A percentile compares a stretch with the other conserved stretches of the same genome.
Evolutionary conservation across 2,888 invertebrate species (phyloP).

Genomic region (Stegana nigrithorax): DNA sequence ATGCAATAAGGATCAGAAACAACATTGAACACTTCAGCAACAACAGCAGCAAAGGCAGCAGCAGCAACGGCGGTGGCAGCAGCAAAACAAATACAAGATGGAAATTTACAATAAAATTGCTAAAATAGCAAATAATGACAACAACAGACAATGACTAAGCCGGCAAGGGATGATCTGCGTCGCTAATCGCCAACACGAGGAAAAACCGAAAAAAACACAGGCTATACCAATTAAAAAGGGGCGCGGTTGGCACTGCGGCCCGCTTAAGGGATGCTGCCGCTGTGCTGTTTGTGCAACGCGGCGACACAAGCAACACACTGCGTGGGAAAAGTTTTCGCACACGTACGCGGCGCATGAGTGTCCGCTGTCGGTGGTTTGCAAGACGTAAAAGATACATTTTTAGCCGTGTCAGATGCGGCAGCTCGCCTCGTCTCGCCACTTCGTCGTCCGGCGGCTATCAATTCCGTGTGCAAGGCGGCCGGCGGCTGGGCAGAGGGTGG

Average conservation of each 20-base stretch:
- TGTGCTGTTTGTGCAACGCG: constrained; percentile 46
- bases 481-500: not conserved
- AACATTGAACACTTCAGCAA: constrained; percentile 45
- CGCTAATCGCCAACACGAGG: constrained; percentile 54
- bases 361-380: constrained; percentile 50
- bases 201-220: too few species aligned
- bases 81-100: not conserved
- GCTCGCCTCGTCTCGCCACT: too few species aligned
- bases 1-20: constrained; percentile 35
- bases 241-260: constrained; percentile 46
- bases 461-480: constrained; percentile 35
- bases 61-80: not conserved
- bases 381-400: constrained; percentile 51
- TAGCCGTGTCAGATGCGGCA: constrained; percentile 45
- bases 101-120: constrained; percentile 58
- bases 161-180: constrained; percentile 53
- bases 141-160: constrained; percentile 28
- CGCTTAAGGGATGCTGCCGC: constrained; percentile 13
- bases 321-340: constrained; percentile 53
- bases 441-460: constrained; percentile 58
- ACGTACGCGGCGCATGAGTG: too few species aligned
- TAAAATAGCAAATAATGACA: constrained; percentile 63
- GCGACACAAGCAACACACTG: constrained; percentile 62
- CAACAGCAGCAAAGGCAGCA: constrained; percentile 1
- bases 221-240: constrained; percentile 37